A percentile compares a stretch with the other conserved stretches of the same genome.
Evolutionary conservation across 1,140 invertebrate species (phyloP).

Genomic region (Zelostemma sp.): DNA sequence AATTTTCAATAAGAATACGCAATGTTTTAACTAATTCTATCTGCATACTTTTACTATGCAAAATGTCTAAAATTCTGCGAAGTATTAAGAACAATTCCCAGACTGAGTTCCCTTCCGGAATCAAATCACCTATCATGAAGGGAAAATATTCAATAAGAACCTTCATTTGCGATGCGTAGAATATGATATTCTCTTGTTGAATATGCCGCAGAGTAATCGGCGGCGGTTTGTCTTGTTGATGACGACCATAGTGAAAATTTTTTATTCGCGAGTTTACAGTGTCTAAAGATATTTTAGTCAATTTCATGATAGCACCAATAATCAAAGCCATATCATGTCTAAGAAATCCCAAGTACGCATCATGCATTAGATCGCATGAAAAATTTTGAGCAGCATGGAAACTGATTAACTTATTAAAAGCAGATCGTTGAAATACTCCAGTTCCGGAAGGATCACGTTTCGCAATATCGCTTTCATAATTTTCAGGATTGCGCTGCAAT

Average conservation of each 20-base stretch:
- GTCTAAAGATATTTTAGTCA: background rate
- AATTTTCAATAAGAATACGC: background rate
- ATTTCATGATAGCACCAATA: background rate
- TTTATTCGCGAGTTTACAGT: too few species aligned
- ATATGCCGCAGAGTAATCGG: background rate
- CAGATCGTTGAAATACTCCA: constrained; percentile 49
- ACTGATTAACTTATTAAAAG: background rate
- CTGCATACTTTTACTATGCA: background rate
- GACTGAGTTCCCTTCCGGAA: too few species aligned
- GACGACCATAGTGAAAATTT: too few species aligned
- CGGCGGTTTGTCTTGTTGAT: background rate
- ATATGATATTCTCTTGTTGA: background rate
- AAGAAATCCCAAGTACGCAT: constrained; percentile 3
- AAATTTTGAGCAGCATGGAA: background rate
- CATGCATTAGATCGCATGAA: constrained; percentile 1
- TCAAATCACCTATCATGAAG: background rate
- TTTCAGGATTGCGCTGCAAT: background rate
- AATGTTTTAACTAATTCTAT: background rate
- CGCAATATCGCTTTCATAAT: constrained; percentile 9
- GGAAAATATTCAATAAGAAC: background rate
- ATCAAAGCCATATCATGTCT: background rate
- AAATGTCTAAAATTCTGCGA: too few species aligned
- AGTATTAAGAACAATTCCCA: too few species aligned
- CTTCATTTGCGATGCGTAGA: background rate
- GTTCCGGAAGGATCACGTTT: background rate